Conservation (phyloP, 2,888 invertebrate species). For the Amphipoea lucens region DNA sequence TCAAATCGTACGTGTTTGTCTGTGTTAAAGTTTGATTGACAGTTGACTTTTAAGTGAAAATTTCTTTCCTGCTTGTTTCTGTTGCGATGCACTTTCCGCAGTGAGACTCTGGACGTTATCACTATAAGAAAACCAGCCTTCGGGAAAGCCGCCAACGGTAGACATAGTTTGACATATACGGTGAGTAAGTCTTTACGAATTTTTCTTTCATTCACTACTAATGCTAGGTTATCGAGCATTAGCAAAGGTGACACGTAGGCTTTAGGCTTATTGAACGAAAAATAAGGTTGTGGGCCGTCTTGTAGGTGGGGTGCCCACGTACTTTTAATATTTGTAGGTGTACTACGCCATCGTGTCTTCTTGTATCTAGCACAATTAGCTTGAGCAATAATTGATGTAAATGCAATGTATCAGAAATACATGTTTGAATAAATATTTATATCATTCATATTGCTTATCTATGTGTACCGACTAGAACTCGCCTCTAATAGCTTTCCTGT, state of each 20-base stretch:
- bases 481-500: conserved; percentile 68
- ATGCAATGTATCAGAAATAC: conserved; percentile 11
- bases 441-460: conserved; percentile 64
- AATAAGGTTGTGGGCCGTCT: conserved; percentile 84
- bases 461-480: conserved; percentile 61
- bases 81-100: conserved; percentile 72
- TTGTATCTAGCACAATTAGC: conserved; percentile 75
- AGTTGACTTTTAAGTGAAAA: conserved; percentile 73
- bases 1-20: conserved; percentile 78
- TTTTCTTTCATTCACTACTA: conserved; percentile 74
- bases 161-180: conserved; percentile 81
- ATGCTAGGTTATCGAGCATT: conserved; percentile 76
- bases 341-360: conserved; percentile 81
- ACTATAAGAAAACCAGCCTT: conserved; percentile 72
- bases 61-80: conserved; percentile 56
- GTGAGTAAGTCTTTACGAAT: conserved; percentile 83
- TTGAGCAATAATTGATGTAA: conserved; percentile 45
- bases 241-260: conserved; percentile 84
- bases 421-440: conserved; percentile 30
- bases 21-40: conserved; percentile 73
- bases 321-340: conserved; percentile 83
- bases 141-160: conserved; percentile 81
- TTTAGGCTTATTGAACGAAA: conserved; percentile 80
- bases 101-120: conserved; percentile 68
- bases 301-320: conserved; percentile 89